These are phyloP conservation scores for Gila robusta DNA, from an alignment of 2,797 vertebrate genomes.

Conservation along the genomic window DNA sequence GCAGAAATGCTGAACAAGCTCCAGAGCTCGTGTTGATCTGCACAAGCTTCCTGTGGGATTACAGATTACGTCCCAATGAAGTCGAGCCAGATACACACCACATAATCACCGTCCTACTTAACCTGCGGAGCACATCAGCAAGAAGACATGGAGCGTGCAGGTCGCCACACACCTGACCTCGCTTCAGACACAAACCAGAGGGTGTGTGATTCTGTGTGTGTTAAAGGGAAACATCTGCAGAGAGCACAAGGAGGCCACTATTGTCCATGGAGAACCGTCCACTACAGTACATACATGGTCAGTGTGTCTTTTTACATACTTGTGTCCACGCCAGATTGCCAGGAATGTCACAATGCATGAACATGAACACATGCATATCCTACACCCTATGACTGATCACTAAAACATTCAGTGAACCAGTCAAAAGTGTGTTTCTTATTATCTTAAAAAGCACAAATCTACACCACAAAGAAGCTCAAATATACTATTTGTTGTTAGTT, in stretches of 20 bases:
- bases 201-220: background rate
- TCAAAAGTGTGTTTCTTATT: background rate
- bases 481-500: background rate
- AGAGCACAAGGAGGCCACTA: constrained; percentile 10
- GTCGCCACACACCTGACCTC: constrained; percentile 9
- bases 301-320: background rate
- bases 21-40: background rate
- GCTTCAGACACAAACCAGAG: background rate
- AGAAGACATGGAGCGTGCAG: constrained; percentile 1
- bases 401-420: too few species aligned
- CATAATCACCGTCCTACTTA: constrained; percentile 18
- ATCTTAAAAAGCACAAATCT: background rate
- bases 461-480: background rate
- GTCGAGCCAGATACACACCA: background rate
- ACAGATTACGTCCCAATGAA: constrained; percentile 13
- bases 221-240: constrained; percentile 40
- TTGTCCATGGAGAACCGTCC: constrained; percentile 1
- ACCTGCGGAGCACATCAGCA: constrained; percentile 10
- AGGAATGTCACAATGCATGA: background rate
- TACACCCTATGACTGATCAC: background rate
- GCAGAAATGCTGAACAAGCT: background rate
- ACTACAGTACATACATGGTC: background rate
- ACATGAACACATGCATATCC: background rate
- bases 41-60: constrained; percentile 19
- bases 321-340: constrained; percentile 8